A percentile compares a stretch with the other conserved stretches of the same genome.
These are phyloP conservation scores for Cavia porcellus DNA, from an alignment of 2,113 vertebrate species.

Conservation along the genomic window DNA sequence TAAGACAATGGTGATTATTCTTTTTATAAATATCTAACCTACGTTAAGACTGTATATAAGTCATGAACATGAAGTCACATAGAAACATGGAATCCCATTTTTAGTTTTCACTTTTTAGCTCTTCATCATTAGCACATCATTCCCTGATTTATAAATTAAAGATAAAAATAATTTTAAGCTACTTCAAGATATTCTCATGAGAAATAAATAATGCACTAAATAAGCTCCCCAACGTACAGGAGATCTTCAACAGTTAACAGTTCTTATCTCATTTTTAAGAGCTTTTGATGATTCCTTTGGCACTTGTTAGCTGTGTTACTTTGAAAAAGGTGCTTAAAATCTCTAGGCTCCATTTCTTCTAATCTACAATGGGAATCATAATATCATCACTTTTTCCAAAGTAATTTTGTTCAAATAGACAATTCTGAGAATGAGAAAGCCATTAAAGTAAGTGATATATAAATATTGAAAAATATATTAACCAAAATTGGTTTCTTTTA, in stretches of 20 bases:
- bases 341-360: not conserved
- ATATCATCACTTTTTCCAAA: not conserved
- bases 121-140: not conserved
- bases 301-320: not conserved
- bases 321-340: not conserved
- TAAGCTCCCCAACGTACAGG: not conserved
- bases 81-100: not conserved
- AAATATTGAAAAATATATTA: not conserved
- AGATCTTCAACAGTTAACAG: not conserved
- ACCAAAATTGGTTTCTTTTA: not conserved
- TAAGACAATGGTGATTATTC: not conserved
- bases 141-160: not conserved
- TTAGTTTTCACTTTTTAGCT: not conserved
- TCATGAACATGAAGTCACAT: not conserved
- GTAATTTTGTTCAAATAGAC: constrained; percentile 8
- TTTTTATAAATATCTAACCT: not conserved
- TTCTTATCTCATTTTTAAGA: not conserved
- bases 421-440: not conserved
- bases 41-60: not conserved
- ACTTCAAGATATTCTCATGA: not conserved
- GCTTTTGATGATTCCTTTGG: not conserved
- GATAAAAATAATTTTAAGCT: constrained; percentile 13
- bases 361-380: not conserved
- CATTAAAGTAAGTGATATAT: not conserved
- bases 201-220: not conserved